Evolutionary conservation across 2,113 vertebrate species (phyloP), one percentile per base, ranked within the genome.

Genomic region (Ailuropoda melanoleuca): DNA sequence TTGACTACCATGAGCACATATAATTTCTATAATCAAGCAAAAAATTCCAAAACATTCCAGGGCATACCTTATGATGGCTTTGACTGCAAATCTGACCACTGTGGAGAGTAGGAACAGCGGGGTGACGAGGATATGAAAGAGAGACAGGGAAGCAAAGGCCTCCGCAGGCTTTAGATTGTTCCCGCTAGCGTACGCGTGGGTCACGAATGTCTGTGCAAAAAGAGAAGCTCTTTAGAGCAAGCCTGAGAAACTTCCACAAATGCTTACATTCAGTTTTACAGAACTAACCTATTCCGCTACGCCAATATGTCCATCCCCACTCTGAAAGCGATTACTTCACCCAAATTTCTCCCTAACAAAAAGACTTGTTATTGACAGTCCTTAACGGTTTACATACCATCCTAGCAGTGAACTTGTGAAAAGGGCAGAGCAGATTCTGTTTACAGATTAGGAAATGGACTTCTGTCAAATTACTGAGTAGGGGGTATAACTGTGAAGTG

Each of bases 51-150:
- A 46, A 56, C 7, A 29, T 18, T 26, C 56, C 8, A 34, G 0
- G 12, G 39, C 97, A 29, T 98, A 99, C 99, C 99, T 99, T 97
- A 99, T 91, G 9, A 99, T 98, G 90, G 99, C 99, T 97, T 99
- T 99, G 90, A 99, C 99, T 3, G 99, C 99, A 81, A 99, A 99
- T 64, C 99, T 98, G 97, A 99, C 99, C n/a, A 99, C 99, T 0
- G 99, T 99, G 97, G 99, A 99, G 21, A 99, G 99, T 89, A 99
- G 99, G 98, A 99, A 99, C 80, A 99, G 99, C 0, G 99, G 99
- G 0, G 99, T 99, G 94, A 99, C 99, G 97, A 99, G 98, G 98
- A 99, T 99, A 92, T 99, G 99, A 97, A 99, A 99, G 37, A 99
- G 97, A 0, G 99, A 99, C 95, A 99, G 98, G 0, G 99, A 99